Base-by-base conservation (phyloP, 2,113 vertebrate genomes). In the Catharus bicknelli region DNA sequence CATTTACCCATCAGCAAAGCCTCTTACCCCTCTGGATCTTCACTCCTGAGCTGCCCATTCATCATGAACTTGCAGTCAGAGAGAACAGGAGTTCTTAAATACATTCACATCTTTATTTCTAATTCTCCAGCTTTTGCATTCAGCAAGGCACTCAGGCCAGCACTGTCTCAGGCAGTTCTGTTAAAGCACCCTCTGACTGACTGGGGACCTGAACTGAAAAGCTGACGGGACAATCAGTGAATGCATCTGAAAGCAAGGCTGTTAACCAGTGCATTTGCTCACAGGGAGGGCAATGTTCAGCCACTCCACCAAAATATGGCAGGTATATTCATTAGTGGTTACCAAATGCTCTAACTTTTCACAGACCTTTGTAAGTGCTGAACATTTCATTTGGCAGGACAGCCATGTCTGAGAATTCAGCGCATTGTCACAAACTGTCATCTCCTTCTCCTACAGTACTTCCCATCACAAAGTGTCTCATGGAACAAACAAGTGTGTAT, bases 351-450 rank as follows among this genome's bases (percentile, higher is more conserved):
- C 36, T 30, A 21, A 67, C 36, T 88, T 91, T 77, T 93, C 90
- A 91, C 75, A 93, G 87, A 70, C 43, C 23, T 85, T 85, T 83
- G n/a, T n/a, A n/a, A n/a, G n/a, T n/a, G n/a, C n/a, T n/a, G n/a
- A n/a, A n/a, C 63, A 93, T 95, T 96, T 96, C 14, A 85, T 47
- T 2, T 63, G 45, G 67, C 86, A 74, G 88, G 34, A 83, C 34
- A 93, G 88, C 69, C 32, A 47, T 55, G 96, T 81, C 85, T 94
- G 62, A 90, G 93, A 94, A 93, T 76, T 55, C 91, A 88, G 69
- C 30, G 4, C 45, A 82, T 47, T 91, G 78, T 80, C 22, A 68
- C 57, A 72, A 89, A 87, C 15, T 6, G 29, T 23, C 42, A 29
- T 51, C 59, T 47, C 63, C 72, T 78, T 88, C 76, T 83, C 77